Evolutionary conservation across 1,140 invertebrate genomes (phyloP).

Genomic region (Monomorium pharaonis): DNA sequence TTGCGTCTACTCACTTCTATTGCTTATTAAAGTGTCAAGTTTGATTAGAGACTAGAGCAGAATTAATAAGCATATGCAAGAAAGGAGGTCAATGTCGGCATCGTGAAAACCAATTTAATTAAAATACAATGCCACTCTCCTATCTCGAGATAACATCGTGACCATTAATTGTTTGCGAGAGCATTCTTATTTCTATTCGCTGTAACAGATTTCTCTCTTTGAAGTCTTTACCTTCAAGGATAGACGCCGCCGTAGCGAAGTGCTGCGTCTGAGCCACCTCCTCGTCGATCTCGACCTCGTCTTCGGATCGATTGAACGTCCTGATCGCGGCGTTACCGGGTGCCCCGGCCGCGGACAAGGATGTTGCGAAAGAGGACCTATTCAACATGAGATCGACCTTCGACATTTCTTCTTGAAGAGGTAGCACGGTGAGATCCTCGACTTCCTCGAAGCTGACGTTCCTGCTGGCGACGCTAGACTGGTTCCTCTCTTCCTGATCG

Average conservation of each 20-base stretch:
- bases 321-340: slow-evolving; percentile 54
- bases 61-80: neutral
- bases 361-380: slow-evolving; percentile 57
- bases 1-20: neutral
- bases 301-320: slow-evolving; percentile 74
- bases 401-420: slow-evolving; percentile 73
- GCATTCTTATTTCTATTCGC: neutral
- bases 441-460: slow-evolving; percentile 67
- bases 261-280: slow-evolving; percentile 71
- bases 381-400: slow-evolving; percentile 74
- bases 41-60: neutral
- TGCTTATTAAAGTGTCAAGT: neutral
- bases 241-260: slow-evolving; percentile 74
- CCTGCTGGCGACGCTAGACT: slow-evolving; percentile 53
- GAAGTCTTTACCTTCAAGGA: slow-evolving; percentile 74
- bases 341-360: slow-evolving; percentile 55
- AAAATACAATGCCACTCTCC: slow-evolving; percentile 30
- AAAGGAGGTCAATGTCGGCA: neutral
- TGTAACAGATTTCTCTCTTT: neutral
- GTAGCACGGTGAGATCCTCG: slow-evolving; percentile 78
- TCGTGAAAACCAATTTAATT: slow-evolving; percentile 6
- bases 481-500: slow-evolving; percentile 65
- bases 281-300: slow-evolving; percentile 71
- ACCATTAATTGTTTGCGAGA: neutral
- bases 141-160: neutral